Conservation (phyloP, 2,888 invertebrate species). For the Calliopum simillimum region DNA sequence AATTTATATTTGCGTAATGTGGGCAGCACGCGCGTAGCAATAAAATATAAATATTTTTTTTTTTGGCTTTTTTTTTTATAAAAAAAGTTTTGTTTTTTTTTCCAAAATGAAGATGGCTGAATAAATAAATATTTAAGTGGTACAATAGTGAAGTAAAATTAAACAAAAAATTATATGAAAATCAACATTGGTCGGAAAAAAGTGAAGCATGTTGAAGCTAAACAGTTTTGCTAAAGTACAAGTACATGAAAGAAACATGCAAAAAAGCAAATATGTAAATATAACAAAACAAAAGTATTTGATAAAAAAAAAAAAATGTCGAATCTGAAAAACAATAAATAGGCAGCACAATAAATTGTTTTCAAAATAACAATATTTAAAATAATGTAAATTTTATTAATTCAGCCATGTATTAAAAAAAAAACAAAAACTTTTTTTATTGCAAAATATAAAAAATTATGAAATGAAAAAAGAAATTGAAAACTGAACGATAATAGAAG, state of each 20-base stretch:
- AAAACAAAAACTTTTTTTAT: constrained; percentile 22
- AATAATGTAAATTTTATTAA: constrained; percentile 17
- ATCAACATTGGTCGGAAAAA: too few relatives aligned
- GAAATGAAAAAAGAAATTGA: constrained; percentile 24
- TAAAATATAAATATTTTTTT: constrained; percentile 14
- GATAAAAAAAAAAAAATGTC: constrained; percentile 9
- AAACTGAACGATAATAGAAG: constrained; percentile 24
- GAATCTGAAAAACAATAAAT: constrained; percentile 32
- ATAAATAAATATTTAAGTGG: constrained; percentile 9
- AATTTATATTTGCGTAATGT: constrained; percentile 18
- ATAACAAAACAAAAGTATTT: constrained; percentile 23
- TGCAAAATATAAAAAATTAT: constrained; percentile 21
- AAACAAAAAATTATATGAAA: too few relatives aligned
- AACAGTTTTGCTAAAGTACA: too few relatives aligned
- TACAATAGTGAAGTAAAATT: background rate
- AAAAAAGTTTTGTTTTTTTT: constrained; percentile 17
- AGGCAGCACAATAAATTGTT: constrained; percentile 54
- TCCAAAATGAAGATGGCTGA: constrained; percentile 40
- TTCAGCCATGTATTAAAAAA: constrained; percentile 44
- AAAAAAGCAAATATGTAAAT: constrained; percentile 29
- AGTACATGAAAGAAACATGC: too few relatives aligned
- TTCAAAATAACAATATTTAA: constrained; percentile 41
- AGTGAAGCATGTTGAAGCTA: too few relatives aligned
- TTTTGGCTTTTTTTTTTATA: too few relatives aligned
- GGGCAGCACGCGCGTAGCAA: background rate